These are phyloP conservation scores for Invenusta paracnida DNA, from an alignment of 2,888 invertebrate species.

Conservation along the genomic window DNA sequence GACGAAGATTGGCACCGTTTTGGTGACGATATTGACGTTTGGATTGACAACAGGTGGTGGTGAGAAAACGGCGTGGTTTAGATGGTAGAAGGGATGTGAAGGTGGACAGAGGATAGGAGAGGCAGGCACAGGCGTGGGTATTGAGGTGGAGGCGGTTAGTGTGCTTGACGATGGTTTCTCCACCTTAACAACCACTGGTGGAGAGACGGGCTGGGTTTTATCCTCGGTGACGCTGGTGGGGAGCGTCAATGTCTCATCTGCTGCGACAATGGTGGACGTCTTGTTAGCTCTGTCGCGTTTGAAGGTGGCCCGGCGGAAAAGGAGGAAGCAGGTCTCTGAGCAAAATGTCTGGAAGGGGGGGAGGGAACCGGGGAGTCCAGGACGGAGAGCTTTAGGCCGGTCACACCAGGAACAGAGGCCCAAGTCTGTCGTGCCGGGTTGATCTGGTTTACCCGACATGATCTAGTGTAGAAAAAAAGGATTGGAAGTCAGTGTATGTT, in stretches of 20 bases:
- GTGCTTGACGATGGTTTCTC: neutral
- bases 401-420: neutral
- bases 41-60: neutral
- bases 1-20: slow-evolving; percentile 26
- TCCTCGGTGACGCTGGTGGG: neutral
- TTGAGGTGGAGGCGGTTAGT: neutral
- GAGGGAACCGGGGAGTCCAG: neutral
- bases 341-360: slow-evolving; percentile 31
- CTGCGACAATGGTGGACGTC: neutral
- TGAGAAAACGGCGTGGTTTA: too few relatives aligned
- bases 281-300: neutral
- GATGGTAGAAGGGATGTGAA: neutral
- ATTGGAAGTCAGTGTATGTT: too few relatives aligned
- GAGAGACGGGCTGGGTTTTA: neutral
- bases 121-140: neutral
- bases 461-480: too few relatives aligned
- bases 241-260: too few relatives aligned
- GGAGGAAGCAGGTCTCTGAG: slow-evolving; percentile 34
- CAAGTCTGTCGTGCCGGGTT: too few relatives aligned
- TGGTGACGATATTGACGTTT: neutral
- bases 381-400: neutral
- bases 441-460: too few relatives aligned
- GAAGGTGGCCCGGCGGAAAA: slow-evolving; percentile 37
- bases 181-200: neutral
- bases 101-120: neutral